These are phyloP conservation scores for Pygocentrus nattereri DNA, from an alignment of 2,797 vertebrate species.

Conservation along the genomic window DNA sequence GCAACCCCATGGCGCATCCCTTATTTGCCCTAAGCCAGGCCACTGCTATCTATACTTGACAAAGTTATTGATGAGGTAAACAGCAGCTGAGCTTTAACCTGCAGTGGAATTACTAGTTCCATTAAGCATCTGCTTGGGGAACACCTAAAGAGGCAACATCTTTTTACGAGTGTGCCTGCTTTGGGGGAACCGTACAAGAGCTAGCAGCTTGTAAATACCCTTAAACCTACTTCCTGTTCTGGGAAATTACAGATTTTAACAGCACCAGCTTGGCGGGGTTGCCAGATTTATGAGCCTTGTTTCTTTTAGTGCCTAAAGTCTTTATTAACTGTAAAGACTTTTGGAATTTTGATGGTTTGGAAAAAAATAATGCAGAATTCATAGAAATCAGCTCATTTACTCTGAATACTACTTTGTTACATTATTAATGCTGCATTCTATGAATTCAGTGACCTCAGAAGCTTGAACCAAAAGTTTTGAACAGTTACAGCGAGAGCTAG, in stretches of 20 bases:
- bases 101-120: constrained; percentile 30
- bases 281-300: constrained; percentile 19
- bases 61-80: constrained; percentile 26
- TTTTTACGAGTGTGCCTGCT: constrained; percentile 61
- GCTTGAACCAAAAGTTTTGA: no score
- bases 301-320: not conserved
- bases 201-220: constrained; percentile 62
- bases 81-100: constrained; percentile 36
- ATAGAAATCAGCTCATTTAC: no score
- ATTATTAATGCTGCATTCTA: not conserved
- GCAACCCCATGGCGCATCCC: not conserved
- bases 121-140: constrained; percentile 39
- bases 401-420: no score
- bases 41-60: not conserved
- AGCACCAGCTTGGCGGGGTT: constrained; percentile 16
- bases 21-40: not conserved
- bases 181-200: constrained; percentile 56
- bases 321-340: not conserved
- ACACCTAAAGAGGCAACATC: constrained; percentile 40
- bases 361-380: not conserved
- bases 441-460: not conserved
- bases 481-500: no score
- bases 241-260: constrained; percentile 34
- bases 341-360: not conserved
- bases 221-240: constrained; percentile 50